Evolutionary conservation across 2,113 vertebrate genomes (phyloP).

Genomic region (Oostethus manadensis): DNA sequence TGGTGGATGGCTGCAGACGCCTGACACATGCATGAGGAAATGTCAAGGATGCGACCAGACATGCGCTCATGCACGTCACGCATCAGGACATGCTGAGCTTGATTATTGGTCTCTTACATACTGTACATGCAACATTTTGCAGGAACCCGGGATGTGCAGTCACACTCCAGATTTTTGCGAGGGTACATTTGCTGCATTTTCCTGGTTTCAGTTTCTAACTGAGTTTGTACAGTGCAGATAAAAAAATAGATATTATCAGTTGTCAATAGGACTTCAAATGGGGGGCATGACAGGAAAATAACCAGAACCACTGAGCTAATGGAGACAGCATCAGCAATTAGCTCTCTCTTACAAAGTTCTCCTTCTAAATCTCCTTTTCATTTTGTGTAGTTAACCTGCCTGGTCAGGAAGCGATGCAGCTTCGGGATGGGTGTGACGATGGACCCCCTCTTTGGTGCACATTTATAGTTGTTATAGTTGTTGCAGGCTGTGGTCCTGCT

Average conservation of each 20-base stretch:
- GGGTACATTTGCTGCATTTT: too few species aligned
- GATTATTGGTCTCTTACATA: not conserved
- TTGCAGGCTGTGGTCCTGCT: not conserved
- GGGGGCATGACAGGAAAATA: too few species aligned
- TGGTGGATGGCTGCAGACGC: not conserved
- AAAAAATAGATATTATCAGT: too few species aligned
- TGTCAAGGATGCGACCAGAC: constrained; percentile 15
- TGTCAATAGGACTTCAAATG: too few species aligned
- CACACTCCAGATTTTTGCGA: too few species aligned
- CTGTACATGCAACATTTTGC: not conserved
- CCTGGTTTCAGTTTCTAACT: too few species aligned
- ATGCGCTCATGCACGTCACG: not conserved
- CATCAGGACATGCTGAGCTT: not conserved
- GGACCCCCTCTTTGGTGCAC: constrained; percentile 7
- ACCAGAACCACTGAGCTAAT: too few species aligned
- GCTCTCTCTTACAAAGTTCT: not conserved
- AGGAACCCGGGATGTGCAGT: too few species aligned
- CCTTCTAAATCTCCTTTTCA: not conserved
- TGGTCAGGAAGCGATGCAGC: not conserved
- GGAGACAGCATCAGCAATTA: too few species aligned
- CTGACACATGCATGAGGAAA: constrained; percentile 29
- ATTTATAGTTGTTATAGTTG: too few species aligned
- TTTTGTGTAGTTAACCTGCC: not conserved
- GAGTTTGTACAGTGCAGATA: too few species aligned
- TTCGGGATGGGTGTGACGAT: constrained; percentile 6